Evolutionary conservation across 2,113 vertebrate species (phyloP), one percentile per base, ranked within the genome.

Genomic region (Megalops atlanticus): DNA sequence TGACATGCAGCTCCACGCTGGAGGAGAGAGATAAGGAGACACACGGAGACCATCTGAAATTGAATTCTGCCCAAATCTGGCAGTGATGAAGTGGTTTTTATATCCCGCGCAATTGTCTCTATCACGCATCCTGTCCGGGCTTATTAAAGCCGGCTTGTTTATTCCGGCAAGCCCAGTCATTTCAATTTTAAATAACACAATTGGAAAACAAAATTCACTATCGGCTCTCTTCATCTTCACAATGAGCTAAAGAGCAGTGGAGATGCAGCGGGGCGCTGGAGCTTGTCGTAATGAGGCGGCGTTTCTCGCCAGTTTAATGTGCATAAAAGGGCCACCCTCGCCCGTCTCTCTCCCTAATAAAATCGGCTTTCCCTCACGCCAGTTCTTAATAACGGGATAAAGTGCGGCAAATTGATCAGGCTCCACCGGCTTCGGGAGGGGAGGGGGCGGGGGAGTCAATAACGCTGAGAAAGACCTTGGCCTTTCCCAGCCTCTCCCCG

Each of bases 21-120:
- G 90, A 94, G 90, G 82, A 89, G 88, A 82, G 89, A 94, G 93
- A 96, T 95, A 96, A 96, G 93, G 91, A 92, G 89, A 88, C 81
- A 58, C 76, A 85, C 83, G 92, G 92, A 93, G 88, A 90, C 92
- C 90, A 90, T 93, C 89, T 89, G 93, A 96, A 96, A 95, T 94
- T 91, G 91, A 96, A 94, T 96, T 96, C 94, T 94, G 95, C 92
- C 91, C 91, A 89, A 90, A 95, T 89, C 88, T 94, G 94, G 94
- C 94, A 96, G 93, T 95, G 94, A 96, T 96, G 94, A 96, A 93
- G 94, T 95, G 93, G 92, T 95, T 93, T 96, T 95, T 93, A 93
- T 93, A 94, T 94, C 93, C 93, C 94, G 93, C 88, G 92, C 95
- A 96, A 90, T 93, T 93, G 92, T 95, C 95, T 95, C 93, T 94